Evolutionary conservation across 2,797 vertebrate species (phyloP), one percentile per base, ranked within the genome.

Genomic region (Ctenosaura bakeri): DNA sequence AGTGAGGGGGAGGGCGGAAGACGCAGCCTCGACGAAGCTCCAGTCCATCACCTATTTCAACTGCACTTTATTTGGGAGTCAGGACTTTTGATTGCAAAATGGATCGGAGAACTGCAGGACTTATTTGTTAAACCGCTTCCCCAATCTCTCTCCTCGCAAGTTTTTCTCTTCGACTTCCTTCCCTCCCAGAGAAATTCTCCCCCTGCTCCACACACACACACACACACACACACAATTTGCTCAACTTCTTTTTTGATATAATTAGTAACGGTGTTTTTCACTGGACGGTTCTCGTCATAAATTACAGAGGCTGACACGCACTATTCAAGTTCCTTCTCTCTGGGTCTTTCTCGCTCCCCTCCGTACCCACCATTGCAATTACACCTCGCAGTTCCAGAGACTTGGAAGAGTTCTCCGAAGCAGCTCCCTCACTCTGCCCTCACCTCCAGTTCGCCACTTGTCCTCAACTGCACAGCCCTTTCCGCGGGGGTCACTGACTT

Each of bases 261-360:
- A 96, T 97, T 96, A 97, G 97, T 94, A 96, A 96, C 94, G 96
- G 95, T 88, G 96, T 95, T 97, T 95, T 94, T 78, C 96, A 95
- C 94, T 94, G 96, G 95, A 94, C 92, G 91, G 90, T 90, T 78
- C 85, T 95, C 90, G 92, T 94, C 93, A 93, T 96, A 96, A 96
- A 96, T 95, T 95, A 95, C 93, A 95, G 91, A 13, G 79, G 85
- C 89, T 97, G 97, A 96, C 96, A 97, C 95, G 77, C 91, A 85
- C 89, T 92, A 95, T 94, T 97, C 96, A 92, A 90, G 64, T 87
- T 66, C 46, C 7, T 64, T 71, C 62, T 22, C 85, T 50, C 42
- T 52, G 46, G 87, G 79, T 9, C 83, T 26, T 38, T n/a, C 66
- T 73, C 32, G 35, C 16, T 74, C n/a, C n/a, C 69, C 82, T 54